A percentile compares a stretch with the other conserved stretches of the same genome.
Evolutionary conservation across 1,140 invertebrate genomes (phyloP).

Genomic region (Drosophila murphyi): DNA sequence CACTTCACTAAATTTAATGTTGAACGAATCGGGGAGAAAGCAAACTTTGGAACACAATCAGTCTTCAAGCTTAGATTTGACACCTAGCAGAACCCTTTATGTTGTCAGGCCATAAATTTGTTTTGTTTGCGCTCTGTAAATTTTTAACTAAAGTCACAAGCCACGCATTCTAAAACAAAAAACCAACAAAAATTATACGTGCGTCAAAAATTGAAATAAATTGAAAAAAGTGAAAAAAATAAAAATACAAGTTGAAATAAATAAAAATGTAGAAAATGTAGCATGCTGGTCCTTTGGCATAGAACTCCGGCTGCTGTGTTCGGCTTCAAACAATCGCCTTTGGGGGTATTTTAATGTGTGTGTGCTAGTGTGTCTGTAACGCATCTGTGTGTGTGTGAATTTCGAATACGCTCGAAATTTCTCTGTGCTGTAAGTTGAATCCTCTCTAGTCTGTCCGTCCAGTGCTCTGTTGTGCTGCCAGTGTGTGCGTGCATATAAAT

Average conservation of each 20-base stretch:
- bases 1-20: too few relatives aligned
- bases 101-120: conserved; percentile 74
- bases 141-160: conserved; percentile 71
- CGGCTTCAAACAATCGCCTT: conserved; percentile 15
- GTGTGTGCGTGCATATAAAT: conserved; percentile 78
- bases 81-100: conserved; percentile 57
- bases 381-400: conserved; percentile 21
- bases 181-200: conserved; percentile 59
- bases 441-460: conserved; percentile 46
- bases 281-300: conserved; percentile 49
- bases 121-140: conserved; percentile 68
- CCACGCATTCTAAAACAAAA: conserved; percentile 47
- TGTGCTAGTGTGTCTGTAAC: neutral
- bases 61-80: conserved; percentile 48
- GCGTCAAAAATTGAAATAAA: conserved; percentile 79
- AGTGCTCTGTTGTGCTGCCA: conserved; percentile 14
- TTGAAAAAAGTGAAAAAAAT: conserved; percentile 55
- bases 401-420: conserved; percentile 28
- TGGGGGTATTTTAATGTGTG: conserved; percentile 4
- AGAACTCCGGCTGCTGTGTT: conserved; percentile 13
- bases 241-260: conserved; percentile 33
- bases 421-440: conserved; percentile 58
- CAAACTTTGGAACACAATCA: conserved; percentile 13
- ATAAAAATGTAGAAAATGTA: conserved; percentile 66
- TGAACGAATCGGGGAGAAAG: conserved; percentile 2